These are phyloP conservation scores for Haemorhous mexicanus DNA, from an alignment of 2,113 vertebrate species.

Conservation along the genomic window DNA sequence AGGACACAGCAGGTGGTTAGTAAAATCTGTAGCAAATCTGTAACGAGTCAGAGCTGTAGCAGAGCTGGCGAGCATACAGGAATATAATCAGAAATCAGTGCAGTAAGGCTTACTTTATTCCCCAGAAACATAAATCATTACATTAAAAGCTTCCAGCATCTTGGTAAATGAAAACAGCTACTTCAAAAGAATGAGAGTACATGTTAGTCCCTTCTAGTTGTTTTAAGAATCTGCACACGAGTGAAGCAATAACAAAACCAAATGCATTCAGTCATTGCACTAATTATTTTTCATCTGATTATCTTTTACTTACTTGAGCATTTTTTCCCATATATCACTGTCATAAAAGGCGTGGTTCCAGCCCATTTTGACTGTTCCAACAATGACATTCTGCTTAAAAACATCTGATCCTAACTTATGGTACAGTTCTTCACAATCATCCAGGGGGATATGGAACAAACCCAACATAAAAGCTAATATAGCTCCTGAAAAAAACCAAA, in stretches of 20 bases:
- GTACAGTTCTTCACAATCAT: conserved; percentile 93
- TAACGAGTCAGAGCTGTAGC: neutral
- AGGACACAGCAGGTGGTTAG: conserved; percentile 2
- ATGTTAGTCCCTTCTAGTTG: neutral
- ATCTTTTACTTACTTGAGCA: conserved; percentile 87
- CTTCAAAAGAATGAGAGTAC: neutral
- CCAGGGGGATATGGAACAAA: conserved; percentile 87
- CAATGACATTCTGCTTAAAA: conserved; percentile 95
- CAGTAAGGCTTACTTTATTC: conserved; percentile 14
- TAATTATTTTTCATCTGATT: neutral
- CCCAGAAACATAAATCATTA: conserved; percentile 6
- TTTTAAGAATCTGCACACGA: neutral
- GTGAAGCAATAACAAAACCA: neutral
- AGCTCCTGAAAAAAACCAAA: conserved; percentile 85
- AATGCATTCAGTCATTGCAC: neutral
- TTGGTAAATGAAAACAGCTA: neutral
- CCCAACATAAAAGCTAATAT: conserved; percentile 96
- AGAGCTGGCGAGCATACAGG: neutral
- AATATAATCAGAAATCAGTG: conserved; percentile 32
- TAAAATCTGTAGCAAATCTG: neutral
- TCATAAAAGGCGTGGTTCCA: conserved; percentile 98
- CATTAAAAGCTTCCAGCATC: neutral
- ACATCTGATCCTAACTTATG: conserved; percentile 90
- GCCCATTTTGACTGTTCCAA: conserved; percentile 97
- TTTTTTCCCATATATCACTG: conserved; percentile 92